Conservation (phyloP, 2,113 vertebrate genomes). For the Amblyopsis rosae region DNA sequence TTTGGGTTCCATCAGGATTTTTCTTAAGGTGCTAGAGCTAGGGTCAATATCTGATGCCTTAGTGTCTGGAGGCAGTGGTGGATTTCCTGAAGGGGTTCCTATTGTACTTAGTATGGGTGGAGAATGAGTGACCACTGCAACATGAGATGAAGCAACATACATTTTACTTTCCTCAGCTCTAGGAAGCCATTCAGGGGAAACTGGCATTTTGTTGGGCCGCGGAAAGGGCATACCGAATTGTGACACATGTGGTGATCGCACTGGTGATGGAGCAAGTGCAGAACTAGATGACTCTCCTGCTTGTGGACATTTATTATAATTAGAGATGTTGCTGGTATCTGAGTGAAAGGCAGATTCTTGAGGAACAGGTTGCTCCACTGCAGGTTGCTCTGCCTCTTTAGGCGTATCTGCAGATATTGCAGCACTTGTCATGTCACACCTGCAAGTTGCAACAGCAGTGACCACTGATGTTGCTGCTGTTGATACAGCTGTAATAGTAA, state of each 20-base stretch:
- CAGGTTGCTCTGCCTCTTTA: conserved; percentile 80
- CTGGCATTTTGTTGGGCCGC: conserved; percentile 57
- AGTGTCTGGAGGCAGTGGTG: conserved; percentile 86
- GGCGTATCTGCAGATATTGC: conserved; percentile 74
- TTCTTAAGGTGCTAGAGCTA: conserved; percentile 93
- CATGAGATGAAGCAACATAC: conserved; percentile 79
- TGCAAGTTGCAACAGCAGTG: conserved; percentile 76
- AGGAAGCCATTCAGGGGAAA: conserved; percentile 84
- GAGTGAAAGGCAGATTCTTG: conserved; percentile 81
- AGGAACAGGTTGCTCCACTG: conserved; percentile 78
- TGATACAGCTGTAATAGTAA: conserved; percentile 63
- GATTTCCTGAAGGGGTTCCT: conserved; percentile 66
- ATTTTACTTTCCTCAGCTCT: conserved; percentile 85
- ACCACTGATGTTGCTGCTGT: conserved; percentile 69
- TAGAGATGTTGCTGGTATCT: conserved; percentile 59
- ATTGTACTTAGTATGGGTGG: conserved; percentile 57
- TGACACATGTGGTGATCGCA: conserved; percentile 63
- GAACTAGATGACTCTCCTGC: conserved; percentile 48
- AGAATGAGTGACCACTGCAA: conserved; percentile 72
- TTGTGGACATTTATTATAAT: conserved; percentile 60
- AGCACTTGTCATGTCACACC: conserved; percentile 71
- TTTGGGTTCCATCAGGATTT: conserved; percentile 98
- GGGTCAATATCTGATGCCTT: conserved; percentile 93
- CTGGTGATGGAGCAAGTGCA: conserved; percentile 41
- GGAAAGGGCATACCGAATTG: conserved; percentile 65